A percentile compares a stretch with the other conserved stretches of the same genome.
Evolutionary conservation across 1,140 invertebrate genomes (phyloP).

Genomic region (Gonatopus flavifemur): DNA sequence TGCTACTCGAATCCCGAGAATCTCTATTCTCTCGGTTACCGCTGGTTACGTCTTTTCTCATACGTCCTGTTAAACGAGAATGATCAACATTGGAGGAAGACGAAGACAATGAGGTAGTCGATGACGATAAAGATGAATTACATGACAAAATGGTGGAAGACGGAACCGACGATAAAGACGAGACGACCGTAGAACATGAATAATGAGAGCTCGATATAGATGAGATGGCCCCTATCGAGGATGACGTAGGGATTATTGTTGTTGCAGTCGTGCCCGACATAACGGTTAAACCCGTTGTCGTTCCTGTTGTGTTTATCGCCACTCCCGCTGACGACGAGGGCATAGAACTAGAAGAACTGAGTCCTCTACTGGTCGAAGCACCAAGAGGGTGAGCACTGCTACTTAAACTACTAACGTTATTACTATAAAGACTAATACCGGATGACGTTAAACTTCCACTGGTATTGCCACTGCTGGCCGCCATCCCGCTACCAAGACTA

Average conservation of each 20-base stretch:
- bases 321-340: background rate
- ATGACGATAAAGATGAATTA: conserved; percentile 16
- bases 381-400: conserved; percentile 31
- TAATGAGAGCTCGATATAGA: conserved; percentile 4
- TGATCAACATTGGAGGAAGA: conserved; percentile 25
- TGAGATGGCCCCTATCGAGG: conserved; percentile 11
- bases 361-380: conserved; percentile 36
- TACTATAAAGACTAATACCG: conserved; percentile 31
- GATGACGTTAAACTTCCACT: conserved; percentile 27
- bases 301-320: background rate
- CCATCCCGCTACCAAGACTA: conserved; percentile 20
- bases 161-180: conserved; percentile 11
- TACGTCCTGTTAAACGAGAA: too few relatives aligned
- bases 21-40: conserved; percentile 30
- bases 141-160: conserved; percentile 28
- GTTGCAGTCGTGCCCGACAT: too few relatives aligned
- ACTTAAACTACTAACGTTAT: conserved; percentile 23
- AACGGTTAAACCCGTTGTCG: too few relatives aligned
- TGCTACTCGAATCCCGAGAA: conserved; percentile 33
- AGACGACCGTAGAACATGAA: conserved; percentile 14
- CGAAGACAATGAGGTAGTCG: conserved; percentile 21
- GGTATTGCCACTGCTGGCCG: conserved; percentile 29
- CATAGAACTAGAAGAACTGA: conserved; percentile 12
- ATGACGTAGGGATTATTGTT: conserved; percentile 23
- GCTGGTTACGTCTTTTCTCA: conserved; percentile 20